Conservation (phyloP, 2,113 vertebrate genomes). For the Mus pahari region DNA sequence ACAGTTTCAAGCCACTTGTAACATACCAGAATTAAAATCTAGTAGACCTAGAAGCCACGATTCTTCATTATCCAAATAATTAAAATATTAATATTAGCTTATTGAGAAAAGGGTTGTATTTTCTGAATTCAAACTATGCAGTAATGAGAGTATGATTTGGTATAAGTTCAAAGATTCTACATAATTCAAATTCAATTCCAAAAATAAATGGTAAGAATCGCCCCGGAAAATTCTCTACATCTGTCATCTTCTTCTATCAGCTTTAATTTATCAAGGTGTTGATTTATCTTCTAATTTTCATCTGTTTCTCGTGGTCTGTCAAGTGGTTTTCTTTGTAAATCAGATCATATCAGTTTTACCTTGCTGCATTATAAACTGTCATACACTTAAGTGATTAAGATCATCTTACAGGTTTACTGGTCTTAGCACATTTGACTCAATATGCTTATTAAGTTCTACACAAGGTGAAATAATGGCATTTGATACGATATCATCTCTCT, state of each 20-base stretch:
- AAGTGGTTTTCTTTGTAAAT: neutral
- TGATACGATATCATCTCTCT: neutral
- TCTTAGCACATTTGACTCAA: neutral
- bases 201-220: neutral
- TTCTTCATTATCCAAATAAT: neutral
- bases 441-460: neutral
- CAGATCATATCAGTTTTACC: neutral
- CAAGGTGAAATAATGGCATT: neutral
- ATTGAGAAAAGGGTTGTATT: neutral
- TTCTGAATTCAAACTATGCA: neutral
- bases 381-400: neutral
- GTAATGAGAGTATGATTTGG: neutral
- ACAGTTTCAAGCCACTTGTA: neutral
- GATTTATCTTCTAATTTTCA: neutral
- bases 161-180: neutral
- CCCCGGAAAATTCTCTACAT: rapidly evolving
- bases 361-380: neutral
- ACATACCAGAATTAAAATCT: neutral
- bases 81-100: neutral
- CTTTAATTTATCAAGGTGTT: neutral
- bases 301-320: neutral
- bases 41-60: rapidly evolving
- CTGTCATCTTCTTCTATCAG: neutral
- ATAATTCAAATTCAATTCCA: neutral
- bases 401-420: neutral